Evolutionary conservation across 2,888 invertebrate genomes (phyloP).

Genomic region (Tipula unca): DNA sequence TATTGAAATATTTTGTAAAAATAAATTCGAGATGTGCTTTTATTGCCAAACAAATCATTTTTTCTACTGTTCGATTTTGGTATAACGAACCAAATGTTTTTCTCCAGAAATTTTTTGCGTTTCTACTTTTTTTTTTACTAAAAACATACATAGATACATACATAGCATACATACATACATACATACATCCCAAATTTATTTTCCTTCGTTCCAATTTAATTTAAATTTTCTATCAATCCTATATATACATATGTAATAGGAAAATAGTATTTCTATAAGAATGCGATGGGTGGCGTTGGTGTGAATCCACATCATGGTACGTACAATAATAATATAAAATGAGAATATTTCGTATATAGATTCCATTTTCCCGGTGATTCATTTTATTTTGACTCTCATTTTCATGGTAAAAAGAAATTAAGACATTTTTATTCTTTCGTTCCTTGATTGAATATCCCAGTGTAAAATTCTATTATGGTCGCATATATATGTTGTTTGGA

Average conservation of each 20-base stretch:
- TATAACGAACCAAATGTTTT: background rate
- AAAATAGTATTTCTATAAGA: background rate
- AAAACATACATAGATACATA: background rate
- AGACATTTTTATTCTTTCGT: background rate
- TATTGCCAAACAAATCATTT: background rate
- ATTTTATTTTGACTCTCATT: background rate
- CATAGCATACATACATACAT: background rate
- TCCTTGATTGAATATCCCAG: background rate
- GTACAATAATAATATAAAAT: background rate
- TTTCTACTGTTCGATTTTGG: background rate
- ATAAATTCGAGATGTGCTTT: background rate
- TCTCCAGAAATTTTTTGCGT: background rate
- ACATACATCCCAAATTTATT: background rate
- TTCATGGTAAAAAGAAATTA: background rate
- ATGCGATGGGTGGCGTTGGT: background rate
- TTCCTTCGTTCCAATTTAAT: background rate
- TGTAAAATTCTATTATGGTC: background rate
- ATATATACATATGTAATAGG: background rate
- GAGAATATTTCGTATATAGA: background rate
- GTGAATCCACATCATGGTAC: background rate
- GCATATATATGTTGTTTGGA: background rate
- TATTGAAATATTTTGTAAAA: background rate
- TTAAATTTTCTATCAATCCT: background rate
- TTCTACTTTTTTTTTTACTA: background rate
- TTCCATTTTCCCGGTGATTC: background rate